phyloP scores from a whole-genome alignment of 2,113 vertebrate genomes.

The rat (Rattus norvegicus) region GRCr8 NC_086026.1:54142501-54143000 shows the following conservation, averaged over 20 bases:
- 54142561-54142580: background rate
- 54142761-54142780: background rate
- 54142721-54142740: background rate
- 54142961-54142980: conserved; percentile 95
- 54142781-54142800: background rate
- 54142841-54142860: conserved; percentile 97
- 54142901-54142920: conserved; percentile 97
- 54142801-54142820: background rate
- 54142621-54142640: background rate
- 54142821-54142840: conserved; percentile 94
- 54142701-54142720: background rate
- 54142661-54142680: background rate
- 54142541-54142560: background rate
- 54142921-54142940: conserved; percentile 95
- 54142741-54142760: background rate
- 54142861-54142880: conserved; percentile 99
- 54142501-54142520: conserved; percentile 30
- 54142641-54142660: background rate
- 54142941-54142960: conserved; percentile 94
- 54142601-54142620: background rate
- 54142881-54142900: conserved; percentile 98
- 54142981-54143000: conserved; percentile 98
- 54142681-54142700: background rate
- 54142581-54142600: no score
- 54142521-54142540: background rate